Conservation (phyloP, 2,888 invertebrate genomes). For the Morinoia aosen region DNA sequence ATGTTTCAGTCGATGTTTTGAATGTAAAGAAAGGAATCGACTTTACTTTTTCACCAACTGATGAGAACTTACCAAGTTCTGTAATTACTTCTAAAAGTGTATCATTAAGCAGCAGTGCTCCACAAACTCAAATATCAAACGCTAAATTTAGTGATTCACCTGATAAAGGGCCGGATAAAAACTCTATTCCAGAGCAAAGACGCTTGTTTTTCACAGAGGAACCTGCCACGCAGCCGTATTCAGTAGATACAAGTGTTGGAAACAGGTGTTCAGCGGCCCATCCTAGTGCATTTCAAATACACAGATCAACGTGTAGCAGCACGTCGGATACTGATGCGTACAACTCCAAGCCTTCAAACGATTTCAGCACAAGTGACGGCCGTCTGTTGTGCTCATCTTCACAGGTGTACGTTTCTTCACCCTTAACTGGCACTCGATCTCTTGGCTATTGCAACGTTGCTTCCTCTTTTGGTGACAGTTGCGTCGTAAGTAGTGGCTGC, state of each 20-base stretch:
- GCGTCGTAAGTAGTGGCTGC: not conserved
- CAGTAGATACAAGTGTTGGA: not conserved
- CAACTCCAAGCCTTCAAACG: not conserved
- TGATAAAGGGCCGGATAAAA: not conserved
- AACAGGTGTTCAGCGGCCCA: not conserved
- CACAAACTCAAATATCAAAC: not conserved
- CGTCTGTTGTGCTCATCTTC: not conserved
- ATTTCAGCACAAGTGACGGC: not conserved
- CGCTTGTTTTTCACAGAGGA: not conserved
- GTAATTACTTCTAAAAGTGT: not conserved
- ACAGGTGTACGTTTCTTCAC: not conserved
- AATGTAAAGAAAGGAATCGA: not conserved
- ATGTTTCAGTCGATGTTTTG: not conserved
- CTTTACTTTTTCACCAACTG: not conserved
- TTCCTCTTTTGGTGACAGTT: not conserved
- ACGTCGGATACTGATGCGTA: not conserved
- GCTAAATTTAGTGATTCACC: not conserved
- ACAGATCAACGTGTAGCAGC: not conserved
- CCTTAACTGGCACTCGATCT: not conserved
- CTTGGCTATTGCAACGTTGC: not conserved
- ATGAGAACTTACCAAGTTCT: not conserved
- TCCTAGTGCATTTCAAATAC: not conserved
- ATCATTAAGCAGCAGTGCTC: not conserved
- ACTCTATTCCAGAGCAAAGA: not conserved
- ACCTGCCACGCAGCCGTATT: conserved; percentile 4